Conservation (phyloP, 1,140 invertebrate species). For the Rhyacophila brunnea region DNA sequence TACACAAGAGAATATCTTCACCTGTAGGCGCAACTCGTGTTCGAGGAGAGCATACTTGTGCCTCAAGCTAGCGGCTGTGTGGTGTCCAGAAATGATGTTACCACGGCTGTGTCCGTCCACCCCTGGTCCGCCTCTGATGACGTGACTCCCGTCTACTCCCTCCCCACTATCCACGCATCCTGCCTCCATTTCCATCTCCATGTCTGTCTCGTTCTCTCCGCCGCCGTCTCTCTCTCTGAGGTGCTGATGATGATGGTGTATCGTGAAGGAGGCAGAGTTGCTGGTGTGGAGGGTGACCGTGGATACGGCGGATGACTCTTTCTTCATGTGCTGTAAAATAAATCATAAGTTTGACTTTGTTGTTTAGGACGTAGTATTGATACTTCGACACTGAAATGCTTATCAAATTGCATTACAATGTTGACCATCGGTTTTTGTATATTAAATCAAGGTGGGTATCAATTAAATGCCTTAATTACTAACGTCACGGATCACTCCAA, state of each 20-base stretch:
- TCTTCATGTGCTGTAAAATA: conserved; percentile 11
- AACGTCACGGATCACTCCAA: no score
- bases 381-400: no score
- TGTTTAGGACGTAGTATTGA: no score
- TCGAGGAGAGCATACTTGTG: conserved; percentile 53
- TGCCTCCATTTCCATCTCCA: neutral
- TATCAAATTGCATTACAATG: no score
- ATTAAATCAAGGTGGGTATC: no score
- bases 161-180: conserved; percentile 1
- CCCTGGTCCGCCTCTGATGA: conserved; percentile 42
- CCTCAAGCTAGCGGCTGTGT: conserved; percentile 38
- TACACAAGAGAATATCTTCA: conserved; percentile 26
- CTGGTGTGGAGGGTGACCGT: conserved; percentile 41
- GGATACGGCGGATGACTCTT: conserved; percentile 39
- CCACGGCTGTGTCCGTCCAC: conserved; percentile 37
- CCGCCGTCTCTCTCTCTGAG: conserved; percentile 36
- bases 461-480: no score
- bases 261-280: conserved; percentile 41
- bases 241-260: conserved; percentile 34
- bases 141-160: conserved; percentile 19
- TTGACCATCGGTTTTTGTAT: no score
- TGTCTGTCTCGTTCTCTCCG: neutral
- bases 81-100: neutral
- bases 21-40: conserved; percentile 51
- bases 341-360: no score